Conservation (phyloP, 1,140 invertebrate genomes). For the Rhizoglyphus robini region DNA sequence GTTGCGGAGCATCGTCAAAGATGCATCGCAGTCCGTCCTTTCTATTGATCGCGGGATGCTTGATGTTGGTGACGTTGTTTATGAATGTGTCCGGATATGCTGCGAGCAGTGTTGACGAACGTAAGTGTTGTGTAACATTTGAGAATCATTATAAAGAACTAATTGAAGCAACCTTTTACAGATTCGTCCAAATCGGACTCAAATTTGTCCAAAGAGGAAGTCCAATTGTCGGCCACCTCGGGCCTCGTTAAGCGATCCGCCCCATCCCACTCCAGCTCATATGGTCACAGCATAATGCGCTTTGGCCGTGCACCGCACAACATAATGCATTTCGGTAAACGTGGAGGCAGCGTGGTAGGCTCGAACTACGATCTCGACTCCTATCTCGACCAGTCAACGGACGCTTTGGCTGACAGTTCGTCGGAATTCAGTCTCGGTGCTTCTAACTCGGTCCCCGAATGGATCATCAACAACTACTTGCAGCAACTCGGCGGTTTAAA, state of each 20-base stretch:
- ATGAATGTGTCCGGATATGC: too few species aligned
- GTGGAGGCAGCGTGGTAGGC: background rate
- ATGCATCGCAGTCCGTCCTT: too few species aligned
- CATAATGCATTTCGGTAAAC: slow-evolving; percentile 22
- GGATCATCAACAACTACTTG: background rate
- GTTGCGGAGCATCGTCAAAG: too few species aligned
- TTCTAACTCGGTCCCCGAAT: background rate
- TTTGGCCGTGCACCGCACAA: slow-evolving; percentile 24
- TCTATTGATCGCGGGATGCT: too few species aligned
- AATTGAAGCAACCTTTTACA: too few species aligned
- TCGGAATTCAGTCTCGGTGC: too few species aligned
- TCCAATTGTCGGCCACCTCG: background rate
- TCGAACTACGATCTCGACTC: background rate
- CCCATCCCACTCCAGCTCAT: background rate
- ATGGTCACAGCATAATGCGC: slow-evolving; percentile 22
- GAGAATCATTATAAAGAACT: too few species aligned
- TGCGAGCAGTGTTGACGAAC: too few species aligned
- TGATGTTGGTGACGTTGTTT: too few species aligned
- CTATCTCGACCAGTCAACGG: too few species aligned
- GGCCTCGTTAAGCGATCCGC: background rate
- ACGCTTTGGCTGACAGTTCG: background rate
- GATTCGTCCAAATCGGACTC: background rate
- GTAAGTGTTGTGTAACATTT: too few species aligned
- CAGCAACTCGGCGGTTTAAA: background rate
- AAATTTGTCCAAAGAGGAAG: background rate